phyloP scores from a whole-genome alignment of 1,140 invertebrate species.

The Leptinotarsa texana region DNA sequence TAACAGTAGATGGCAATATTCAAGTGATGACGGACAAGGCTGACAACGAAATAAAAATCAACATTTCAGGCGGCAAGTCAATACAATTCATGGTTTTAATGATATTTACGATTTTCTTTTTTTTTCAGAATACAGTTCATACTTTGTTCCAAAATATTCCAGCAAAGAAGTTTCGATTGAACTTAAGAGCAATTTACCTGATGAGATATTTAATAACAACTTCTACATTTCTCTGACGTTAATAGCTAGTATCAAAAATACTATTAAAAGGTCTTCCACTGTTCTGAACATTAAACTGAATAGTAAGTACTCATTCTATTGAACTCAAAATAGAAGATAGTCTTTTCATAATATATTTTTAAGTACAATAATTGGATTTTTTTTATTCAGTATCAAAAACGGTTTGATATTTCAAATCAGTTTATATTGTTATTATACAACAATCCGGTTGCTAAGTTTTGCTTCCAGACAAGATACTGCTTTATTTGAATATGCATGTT shows the following conservation, averaged over 20 bases:
- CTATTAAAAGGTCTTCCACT: not conserved
- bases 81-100: too few relatives aligned
- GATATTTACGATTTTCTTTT: not conserved
- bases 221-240: not conserved
- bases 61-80: not conserved
- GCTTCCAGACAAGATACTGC: too few relatives aligned
- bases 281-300: slow-evolving; percentile 3
- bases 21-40: not conserved
- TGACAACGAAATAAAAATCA: not conserved
- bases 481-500: too few relatives aligned
- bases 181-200: not conserved
- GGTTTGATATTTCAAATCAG: too few relatives aligned
- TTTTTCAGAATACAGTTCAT: not conserved
- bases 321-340: too few relatives aligned
- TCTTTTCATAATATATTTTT: too few relatives aligned
- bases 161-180: not conserved
- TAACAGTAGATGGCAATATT: not conserved
- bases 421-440: too few relatives aligned
- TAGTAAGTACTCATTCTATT: not conserved
- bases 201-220: not conserved
- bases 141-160: not conserved
- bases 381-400: too few relatives aligned
- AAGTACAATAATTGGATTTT: too few relatives aligned
- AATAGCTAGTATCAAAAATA: not conserved
- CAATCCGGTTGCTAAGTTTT: too few relatives aligned